Evolutionary conservation across 2,888 invertebrate species (phyloP), one percentile per base, ranked within the genome.

Genomic region (Lithosia quadra): DNA sequence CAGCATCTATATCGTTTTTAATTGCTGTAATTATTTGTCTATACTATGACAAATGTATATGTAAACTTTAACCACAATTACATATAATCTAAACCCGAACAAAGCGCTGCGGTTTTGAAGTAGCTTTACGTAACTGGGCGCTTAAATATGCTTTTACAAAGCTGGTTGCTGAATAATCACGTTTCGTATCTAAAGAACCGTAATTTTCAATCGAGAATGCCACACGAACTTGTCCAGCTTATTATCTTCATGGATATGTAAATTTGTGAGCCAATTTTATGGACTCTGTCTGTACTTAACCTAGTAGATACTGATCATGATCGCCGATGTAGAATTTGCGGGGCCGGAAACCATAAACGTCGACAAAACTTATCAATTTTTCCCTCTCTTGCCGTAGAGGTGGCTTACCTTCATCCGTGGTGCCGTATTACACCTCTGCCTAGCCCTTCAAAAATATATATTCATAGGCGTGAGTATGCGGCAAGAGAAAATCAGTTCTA

Each of bases 31-130:
- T 49, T 60, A 36, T 18, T 60, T 33, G 33, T 10, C 22, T 33
- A 5, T 58, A 58, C 18, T n/a, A 56, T 8, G 24, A 24, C 56
- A 55, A 21, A 22, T 22, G 22, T 56, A 56, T 13, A 56, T 15
- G 24, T 22, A 56, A 24, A 22, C 56, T 56, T 56, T 24, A 9
- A 57, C 22, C 57, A 28, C 22, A 22, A 49, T 49, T n/a, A 9
- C n/a, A 49, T 49, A 49, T 49, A 49, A 49, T n/a, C 49, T 49
- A n/a, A 49, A 9, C 49, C 49, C 49, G n/a, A 49, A 49, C 49
- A 49, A 49, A 49, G 49, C 49, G 18, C n/a, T 49, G 49, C n/a
- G 49, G 49, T 49, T 49, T 49, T 18, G 49, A 18, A 49, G 49
- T n/a, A 49, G 49, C 49, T 49, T 49, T 8, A 49, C n/a, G 9